Evolutionary conservation across 37 sponge, comb jelly and placozoan genomes (phyloP).

Genomic region (Halichondria panicea): DNA sequence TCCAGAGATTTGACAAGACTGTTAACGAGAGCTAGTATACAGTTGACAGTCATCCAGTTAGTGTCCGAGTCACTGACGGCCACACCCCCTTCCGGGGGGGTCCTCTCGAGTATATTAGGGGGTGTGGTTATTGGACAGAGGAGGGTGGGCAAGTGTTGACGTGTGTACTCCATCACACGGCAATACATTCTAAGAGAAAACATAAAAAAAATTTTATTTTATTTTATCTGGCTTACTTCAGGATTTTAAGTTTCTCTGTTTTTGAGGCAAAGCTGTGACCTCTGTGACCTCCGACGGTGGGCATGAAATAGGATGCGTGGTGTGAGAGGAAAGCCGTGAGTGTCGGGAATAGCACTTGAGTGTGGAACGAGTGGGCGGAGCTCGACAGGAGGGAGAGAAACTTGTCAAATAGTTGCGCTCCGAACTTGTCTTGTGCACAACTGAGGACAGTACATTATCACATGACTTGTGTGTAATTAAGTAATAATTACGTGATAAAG

Average conservation of each 20-base stretch:
- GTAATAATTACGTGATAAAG: too few species aligned
- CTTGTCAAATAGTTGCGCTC: conserved; percentile 10
- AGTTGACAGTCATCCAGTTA: conserved; percentile 3
- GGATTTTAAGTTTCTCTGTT: conserved; percentile 34
- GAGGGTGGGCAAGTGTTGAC: conserved; percentile 4
- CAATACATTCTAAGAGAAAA: conserved; percentile 23
- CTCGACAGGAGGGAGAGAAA: background rate
- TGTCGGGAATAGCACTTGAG: conserved; percentile 30
- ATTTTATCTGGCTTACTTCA: conserved; percentile 10
- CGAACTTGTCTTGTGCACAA: conserved; percentile 15
- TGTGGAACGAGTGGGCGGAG: conserved; percentile 5
- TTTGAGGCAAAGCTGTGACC: conserved; percentile 20
- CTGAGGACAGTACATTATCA: conserved; percentile 17
- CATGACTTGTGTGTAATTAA: too few species aligned
- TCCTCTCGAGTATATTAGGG: background rate
- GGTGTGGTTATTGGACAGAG: conserved; percentile 21
- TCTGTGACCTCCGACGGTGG: conserved; percentile 6
- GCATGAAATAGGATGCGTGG: conserved; percentile 43
- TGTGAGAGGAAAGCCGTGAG: conserved; percentile 18
- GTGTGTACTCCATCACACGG: conserved; percentile 34
- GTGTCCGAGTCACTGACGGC: background rate
- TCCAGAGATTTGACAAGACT: conserved; percentile 17
- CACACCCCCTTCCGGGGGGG: background rate
- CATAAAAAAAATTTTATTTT: background rate
- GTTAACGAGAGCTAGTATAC: conserved; percentile 15